Evolutionary conservation across 1,140 invertebrate genomes (phyloP).

Genomic region (Lepidotrigona ventralis): DNA sequence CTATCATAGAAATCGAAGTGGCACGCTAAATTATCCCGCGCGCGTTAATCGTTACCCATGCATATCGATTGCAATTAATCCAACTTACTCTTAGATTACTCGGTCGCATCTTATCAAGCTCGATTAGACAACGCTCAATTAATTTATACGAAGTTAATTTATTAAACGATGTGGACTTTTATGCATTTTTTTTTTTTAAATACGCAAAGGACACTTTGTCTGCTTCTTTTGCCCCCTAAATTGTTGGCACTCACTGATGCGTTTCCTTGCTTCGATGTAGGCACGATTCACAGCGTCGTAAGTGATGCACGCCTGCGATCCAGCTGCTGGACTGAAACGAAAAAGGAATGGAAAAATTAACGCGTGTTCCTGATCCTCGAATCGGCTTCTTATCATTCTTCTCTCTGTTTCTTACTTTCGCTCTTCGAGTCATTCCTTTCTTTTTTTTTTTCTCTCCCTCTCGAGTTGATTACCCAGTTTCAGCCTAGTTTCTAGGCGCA

Average conservation of each 20-base stretch:
- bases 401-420: not conserved
- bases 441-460: not conserved
- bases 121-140: no score
- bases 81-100: no score
- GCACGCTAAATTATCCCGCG: not conserved
- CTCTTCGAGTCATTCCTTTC: not conserved
- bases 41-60: not conserved
- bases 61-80: not conserved
- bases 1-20: not conserved
- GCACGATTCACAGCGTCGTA: constrained; percentile 95
- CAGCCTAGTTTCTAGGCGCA: constrained; percentile 64
- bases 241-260: constrained; percentile 86
- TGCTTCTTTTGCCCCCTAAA: not conserved
- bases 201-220: no score
- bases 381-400: constrained; percentile 29
- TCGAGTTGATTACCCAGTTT: constrained; percentile 51
- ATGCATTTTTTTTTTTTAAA: no score
- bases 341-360: constrained; percentile 58
- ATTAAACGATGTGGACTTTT: no score
- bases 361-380: constrained; percentile 24
- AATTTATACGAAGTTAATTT: no score
- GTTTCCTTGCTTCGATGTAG: constrained; percentile 91
- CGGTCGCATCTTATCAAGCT: no score
- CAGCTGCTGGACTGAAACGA: constrained; percentile 84
- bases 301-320: constrained; percentile 91